These are phyloP conservation scores for Mantis religiosa DNA, from an alignment of 2,888 invertebrate genomes.

Conservation along the genomic window DNA sequence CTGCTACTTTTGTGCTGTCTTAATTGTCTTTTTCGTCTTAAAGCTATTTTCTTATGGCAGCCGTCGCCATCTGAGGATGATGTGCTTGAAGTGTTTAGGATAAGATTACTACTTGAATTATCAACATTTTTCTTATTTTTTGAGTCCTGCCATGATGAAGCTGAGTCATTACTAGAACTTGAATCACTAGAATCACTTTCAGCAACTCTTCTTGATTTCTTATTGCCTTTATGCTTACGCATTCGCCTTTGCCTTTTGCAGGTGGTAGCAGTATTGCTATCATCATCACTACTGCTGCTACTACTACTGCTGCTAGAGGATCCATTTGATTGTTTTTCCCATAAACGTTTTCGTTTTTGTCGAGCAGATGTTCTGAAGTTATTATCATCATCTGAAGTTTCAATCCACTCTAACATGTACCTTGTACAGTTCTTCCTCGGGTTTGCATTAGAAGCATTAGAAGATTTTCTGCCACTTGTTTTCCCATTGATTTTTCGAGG, in stretches of 20 bases:
- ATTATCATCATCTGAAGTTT: conserved; percentile 20
- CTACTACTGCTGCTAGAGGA: no score
- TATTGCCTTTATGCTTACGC: neutral
- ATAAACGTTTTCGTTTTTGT: neutral
- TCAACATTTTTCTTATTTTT: neutral
- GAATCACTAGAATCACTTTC: neutral
- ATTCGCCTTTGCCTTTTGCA: neutral
- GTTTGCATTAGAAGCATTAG: neutral
- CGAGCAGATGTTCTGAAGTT: neutral
- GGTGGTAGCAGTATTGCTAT: neutral
- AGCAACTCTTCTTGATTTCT: neutral
- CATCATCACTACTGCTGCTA: neutral
- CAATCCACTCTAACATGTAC: conserved; percentile 18
- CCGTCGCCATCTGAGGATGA: neutral
- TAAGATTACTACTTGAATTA: neutral
- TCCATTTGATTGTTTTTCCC: neutral
- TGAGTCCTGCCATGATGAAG: neutral
- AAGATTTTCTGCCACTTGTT: neutral
- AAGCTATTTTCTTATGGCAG: neutral
- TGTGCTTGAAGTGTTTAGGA: neutral
- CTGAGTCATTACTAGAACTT: neutral
- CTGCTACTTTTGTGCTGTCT: neutral
- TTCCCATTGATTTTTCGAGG: neutral
- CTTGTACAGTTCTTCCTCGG: neutral
- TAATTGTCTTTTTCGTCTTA: neutral